Conservation (phyloP, 2,113 vertebrate genomes). For the Halichoeres trimaculatus region DNA sequence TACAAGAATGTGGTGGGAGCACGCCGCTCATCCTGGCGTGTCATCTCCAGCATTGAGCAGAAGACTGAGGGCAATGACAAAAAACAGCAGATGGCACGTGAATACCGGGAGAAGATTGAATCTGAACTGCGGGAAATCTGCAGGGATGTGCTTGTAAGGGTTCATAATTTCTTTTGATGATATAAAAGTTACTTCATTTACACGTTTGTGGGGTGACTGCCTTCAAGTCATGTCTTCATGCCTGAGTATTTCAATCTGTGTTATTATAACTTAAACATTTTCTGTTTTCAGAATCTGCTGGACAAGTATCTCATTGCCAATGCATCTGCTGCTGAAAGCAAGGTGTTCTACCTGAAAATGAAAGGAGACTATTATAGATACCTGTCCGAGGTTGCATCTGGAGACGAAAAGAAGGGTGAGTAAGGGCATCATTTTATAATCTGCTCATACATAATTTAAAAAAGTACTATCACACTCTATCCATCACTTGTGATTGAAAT, state of each 20-base stretch:
- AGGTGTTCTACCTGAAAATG: slow-evolving; percentile 99
- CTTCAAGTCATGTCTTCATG: too few relatives aligned
- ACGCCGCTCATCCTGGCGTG: slow-evolving; percentile 97
- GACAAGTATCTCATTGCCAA: slow-evolving; percentile 95
- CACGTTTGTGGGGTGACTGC: background rate
- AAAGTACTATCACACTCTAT: too few relatives aligned
- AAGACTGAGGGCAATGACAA: slow-evolving; percentile 97
- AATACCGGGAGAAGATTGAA: slow-evolving; percentile 98
- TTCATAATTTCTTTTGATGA: slow-evolving; percentile 10
- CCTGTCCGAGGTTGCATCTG: slow-evolving; percentile 97
- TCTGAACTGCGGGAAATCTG: slow-evolving; percentile 96
- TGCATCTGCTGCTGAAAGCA: slow-evolving; percentile 92
- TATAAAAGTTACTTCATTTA: background rate
- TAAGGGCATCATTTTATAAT: slow-evolving; percentile 22
- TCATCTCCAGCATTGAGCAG: slow-evolving; percentile 99
- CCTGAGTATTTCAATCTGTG: too few relatives aligned
- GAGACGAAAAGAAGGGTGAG: slow-evolving; percentile 94
- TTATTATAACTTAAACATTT: background rate
- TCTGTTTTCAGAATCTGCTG: slow-evolving; percentile 89
- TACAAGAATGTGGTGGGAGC: slow-evolving; percentile 99
- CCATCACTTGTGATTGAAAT: too few relatives aligned
- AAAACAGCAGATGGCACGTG: slow-evolving; percentile 95
- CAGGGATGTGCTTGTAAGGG: slow-evolving; percentile 94
- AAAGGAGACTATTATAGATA: slow-evolving; percentile 99
- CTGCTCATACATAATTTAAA: too few relatives aligned